Conservation (phyloP, 2,797 vertebrate species). For the Kryptopterus vitreolus region DNA sequence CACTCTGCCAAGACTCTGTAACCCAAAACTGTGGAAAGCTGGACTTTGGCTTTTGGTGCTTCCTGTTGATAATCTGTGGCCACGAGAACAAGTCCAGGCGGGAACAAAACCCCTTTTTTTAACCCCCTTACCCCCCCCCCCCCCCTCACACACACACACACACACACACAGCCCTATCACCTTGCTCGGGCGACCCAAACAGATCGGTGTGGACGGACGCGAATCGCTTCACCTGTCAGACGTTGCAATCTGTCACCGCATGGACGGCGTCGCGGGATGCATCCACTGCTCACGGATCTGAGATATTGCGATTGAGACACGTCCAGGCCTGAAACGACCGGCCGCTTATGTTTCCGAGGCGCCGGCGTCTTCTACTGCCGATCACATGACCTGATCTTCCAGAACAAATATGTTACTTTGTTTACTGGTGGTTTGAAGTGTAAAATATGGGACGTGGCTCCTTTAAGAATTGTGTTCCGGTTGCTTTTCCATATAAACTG, state of each 20-base stretch:
- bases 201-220: conserved; percentile 44
- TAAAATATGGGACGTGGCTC: too few species aligned
- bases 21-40: conserved; percentile 43
- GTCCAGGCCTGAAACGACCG: conserved; percentile 12
- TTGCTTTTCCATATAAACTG: too few species aligned
- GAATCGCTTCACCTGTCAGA: conserved; percentile 44
- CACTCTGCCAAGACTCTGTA: conserved; percentile 31
- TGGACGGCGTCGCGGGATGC: conserved; percentile 16
- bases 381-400: conserved; percentile 42
- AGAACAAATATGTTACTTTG: conserved; percentile 36
- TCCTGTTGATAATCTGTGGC: conserved; percentile 51
- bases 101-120: conserved; percentile 40
- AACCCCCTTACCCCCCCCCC: not conserved
- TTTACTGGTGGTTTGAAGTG: too few species aligned
- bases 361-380: conserved; percentile 35
- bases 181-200: conserved; percentile 38
- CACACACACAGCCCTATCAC: conserved; percentile 39
- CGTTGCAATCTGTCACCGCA: conserved; percentile 31
- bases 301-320: conserved; percentile 1
- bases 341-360: not conserved
- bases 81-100: conserved; percentile 34
- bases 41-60: conserved; percentile 33
- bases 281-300: not conserved
- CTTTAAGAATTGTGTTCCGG: too few species aligned
- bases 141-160: conserved; percentile 26